Conservation (phyloP, 2,113 vertebrate species). For the Malurus alboscapulatus region DNA sequence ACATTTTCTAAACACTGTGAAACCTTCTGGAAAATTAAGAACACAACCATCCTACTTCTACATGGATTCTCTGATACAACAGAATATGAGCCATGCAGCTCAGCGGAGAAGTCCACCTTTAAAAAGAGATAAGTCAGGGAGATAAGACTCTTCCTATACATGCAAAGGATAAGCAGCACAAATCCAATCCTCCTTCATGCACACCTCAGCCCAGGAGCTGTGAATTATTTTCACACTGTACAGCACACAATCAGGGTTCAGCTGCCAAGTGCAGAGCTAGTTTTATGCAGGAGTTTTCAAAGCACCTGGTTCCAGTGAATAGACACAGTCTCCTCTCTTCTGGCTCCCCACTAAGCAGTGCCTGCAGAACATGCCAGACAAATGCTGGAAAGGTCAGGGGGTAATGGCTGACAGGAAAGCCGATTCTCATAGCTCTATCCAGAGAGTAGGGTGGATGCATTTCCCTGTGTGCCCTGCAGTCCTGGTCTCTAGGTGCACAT, state of each 20-base stretch:
- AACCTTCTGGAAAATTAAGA: neutral
- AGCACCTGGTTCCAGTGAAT: neutral
- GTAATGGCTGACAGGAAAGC: neutral
- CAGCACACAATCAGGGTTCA: neutral
- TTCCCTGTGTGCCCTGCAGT: neutral
- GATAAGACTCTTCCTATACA: neutral
- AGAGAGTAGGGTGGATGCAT: neutral
- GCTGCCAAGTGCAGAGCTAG: neutral
- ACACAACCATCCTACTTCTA: neutral
- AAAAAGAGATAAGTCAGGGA: neutral
- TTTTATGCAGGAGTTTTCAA: neutral
- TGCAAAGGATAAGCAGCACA: neutral
- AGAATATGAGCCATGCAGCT: rapidly evolving
- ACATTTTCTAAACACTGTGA: neutral
- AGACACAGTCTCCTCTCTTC: neutral
- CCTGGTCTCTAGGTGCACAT: neutral
- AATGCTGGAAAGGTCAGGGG: conserved; percentile 14
- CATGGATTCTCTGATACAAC: neutral
- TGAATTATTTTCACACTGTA: neutral
- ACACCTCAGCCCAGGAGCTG: neutral
- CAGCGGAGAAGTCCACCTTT: neutral
- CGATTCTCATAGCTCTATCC: neutral
- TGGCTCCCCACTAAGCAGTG: conserved; percentile 12
- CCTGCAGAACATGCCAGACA: conserved; percentile 22
- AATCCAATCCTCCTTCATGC: neutral